These are phyloP conservation scores for Drosophila fulvimacula DNA, from an alignment of 2,888 invertebrate species.

Conservation along the genomic window DNA sequence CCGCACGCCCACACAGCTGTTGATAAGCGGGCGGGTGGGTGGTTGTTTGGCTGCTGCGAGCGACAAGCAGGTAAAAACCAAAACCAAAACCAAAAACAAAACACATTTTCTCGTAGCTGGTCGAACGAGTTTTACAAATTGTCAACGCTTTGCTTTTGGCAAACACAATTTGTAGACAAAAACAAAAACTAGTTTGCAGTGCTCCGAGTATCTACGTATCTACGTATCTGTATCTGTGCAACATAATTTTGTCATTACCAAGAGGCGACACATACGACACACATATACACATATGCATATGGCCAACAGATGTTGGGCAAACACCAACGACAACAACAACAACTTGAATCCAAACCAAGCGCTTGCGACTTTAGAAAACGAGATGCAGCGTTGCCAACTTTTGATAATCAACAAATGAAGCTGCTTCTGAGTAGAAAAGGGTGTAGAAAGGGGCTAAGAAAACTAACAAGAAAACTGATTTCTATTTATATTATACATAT, in stretches of 20 bases:
- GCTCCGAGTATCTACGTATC: slow-evolving; percentile 35
- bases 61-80: slow-evolving; percentile 26
- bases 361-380: slow-evolving; percentile 19
- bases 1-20: slow-evolving; percentile 28
- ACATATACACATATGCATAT: slow-evolving; percentile 58
- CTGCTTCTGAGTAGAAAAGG: neutral
- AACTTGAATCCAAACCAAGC: slow-evolving; percentile 24
- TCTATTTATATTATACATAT: neutral
- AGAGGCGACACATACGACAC: slow-evolving; percentile 31
- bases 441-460: neutral
- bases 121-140: slow-evolving; percentile 76
- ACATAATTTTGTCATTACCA: slow-evolving; percentile 78
- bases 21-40: slow-evolving; percentile 48
- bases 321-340: slow-evolving; percentile 42
- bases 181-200: slow-evolving; percentile 59
- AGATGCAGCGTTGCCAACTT: slow-evolving; percentile 9
- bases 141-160: slow-evolving; percentile 74
- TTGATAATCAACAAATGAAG: slow-evolving; percentile 2
- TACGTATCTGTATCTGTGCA: slow-evolving; percentile 60
- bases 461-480: neutral
- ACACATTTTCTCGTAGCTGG: slow-evolving; percentile 55
- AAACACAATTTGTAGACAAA: slow-evolving; percentile 68
- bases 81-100: slow-evolving; percentile 6
- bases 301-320: slow-evolving; percentile 73
- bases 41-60: slow-evolving; percentile 8